These are phyloP conservation scores for Macropis europaea DNA, from an alignment of 2,888 invertebrate species.

Conservation along the genomic window DNA sequence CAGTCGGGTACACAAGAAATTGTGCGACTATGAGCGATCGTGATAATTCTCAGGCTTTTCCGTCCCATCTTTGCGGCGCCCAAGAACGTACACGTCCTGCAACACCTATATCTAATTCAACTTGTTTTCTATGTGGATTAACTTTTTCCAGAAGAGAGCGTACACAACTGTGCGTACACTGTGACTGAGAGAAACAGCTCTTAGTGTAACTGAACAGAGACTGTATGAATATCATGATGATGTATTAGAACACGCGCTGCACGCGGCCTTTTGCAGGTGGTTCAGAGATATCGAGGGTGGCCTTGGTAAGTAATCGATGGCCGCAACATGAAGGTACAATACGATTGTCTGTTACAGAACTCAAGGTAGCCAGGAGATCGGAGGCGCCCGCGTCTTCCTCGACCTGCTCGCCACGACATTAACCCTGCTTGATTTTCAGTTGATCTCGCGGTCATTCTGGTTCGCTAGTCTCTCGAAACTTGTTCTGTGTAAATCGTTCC, in stretches of 20 bases:
- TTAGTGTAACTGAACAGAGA: constrained; percentile 76
- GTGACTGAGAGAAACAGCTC: constrained; percentile 74
- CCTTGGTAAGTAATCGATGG: constrained; percentile 78
- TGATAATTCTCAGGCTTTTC: constrained; percentile 22
- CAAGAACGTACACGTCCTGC: constrained; percentile 43
- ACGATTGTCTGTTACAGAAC: constrained; percentile 72
- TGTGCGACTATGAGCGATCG: too few species aligned
- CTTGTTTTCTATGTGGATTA: constrained; percentile 78
- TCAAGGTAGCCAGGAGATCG: constrained; percentile 3
- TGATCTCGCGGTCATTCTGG: constrained; percentile 64
- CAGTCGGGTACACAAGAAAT: neutral
- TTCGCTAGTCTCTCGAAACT: constrained; percentile 29
- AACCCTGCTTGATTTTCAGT: constrained; percentile 63
- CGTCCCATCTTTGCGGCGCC: constrained; percentile 48
- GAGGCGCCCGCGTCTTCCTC: constrained; percentile 21
- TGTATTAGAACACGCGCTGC: constrained; percentile 78
- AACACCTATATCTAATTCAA: constrained; percentile 64
- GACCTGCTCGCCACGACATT: constrained; percentile 51
- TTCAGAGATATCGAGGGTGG: constrained; percentile 65
- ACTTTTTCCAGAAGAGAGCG: constrained; percentile 77
- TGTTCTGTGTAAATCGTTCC: constrained; percentile 3
- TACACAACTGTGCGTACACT: constrained; percentile 72
- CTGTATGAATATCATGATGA: constrained; percentile 79
- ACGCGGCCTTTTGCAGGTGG: constrained; percentile 79
- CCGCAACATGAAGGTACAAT: constrained; percentile 75